Base-by-base conservation (phyloP, 2,113 vertebrate species). In the Laticauda colubrina region DNA sequence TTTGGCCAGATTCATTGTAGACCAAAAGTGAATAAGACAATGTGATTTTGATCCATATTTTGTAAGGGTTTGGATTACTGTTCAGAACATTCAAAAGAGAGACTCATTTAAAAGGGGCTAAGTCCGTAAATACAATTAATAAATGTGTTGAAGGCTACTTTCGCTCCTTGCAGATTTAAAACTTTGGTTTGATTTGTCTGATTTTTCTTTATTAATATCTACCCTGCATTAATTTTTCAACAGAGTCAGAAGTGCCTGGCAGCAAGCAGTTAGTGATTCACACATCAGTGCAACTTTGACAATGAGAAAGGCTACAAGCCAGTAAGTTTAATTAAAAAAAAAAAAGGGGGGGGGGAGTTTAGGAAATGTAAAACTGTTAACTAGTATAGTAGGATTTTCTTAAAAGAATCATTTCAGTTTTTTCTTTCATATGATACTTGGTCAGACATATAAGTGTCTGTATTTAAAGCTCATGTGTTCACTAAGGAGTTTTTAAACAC, bases 201-300 rank as follows among this genome's bases (percentile, higher is more conserved):
- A 54, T 34, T 69, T 75, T 89, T 6, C 5, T n/a, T 90, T 93
- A 81, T 69, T 87, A 69, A 94, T 59, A 93, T 85, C 23, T 0
- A 85, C 0, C 64, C 39, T 55, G 10, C 75, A 90, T 92, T 94
- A 90, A 92, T 93, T 94, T 95, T 93, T 93, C 90, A 92, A 89
- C 93, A 59, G n/a, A 93, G 86, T 91, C 81, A 93, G 89, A 95
- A 90, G 4, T 34, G 93, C 45, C 85, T 59, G 20, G 86, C 12
- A 93, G 85, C 95, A 87, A 53, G 94, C 0, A 0, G 10, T 48
- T 93, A 45, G 21, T 24, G 12, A 39, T 88, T 91, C 59, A 57
- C 59, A 94, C 1, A 0, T 8, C 57, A 56, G 20, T 81, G 85
- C 20, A 21, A 57, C 59, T 89, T 94, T 93, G 59, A 92, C 10